Conservation (phyloP, 2,888 invertebrate species). For the Troides helena region DNA sequence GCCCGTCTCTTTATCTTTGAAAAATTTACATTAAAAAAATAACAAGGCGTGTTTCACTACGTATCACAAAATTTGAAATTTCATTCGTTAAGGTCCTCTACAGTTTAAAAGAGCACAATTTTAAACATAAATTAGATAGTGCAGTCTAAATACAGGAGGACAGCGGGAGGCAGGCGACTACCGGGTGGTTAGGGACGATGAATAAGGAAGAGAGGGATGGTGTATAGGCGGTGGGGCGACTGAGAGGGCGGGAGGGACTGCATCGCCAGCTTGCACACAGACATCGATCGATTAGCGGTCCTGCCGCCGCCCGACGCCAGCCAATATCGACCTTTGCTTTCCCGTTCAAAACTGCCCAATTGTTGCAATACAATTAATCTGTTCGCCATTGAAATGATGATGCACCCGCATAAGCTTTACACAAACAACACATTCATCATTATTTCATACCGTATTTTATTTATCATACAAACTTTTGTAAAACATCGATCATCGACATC, state of each 20-base stretch:
- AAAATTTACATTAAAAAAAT: too few relatives aligned
- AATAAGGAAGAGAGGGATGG: slow-evolving; percentile 73
- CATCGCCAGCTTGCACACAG: slow-evolving; percentile 60
- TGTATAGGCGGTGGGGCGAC: slow-evolving; percentile 50
- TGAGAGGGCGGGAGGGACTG: slow-evolving; percentile 58
- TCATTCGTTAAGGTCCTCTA: slow-evolving; percentile 51
- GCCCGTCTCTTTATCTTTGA: too few relatives aligned
- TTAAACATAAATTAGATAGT: slow-evolving; percentile 78
- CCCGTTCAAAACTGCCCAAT: slow-evolving; percentile 62
- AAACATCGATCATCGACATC: too few relatives aligned
- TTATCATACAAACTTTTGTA: too few relatives aligned
- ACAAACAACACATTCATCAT: neutral
- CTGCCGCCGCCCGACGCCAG: slow-evolving; percentile 56
- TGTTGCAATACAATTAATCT: slow-evolving; percentile 30
- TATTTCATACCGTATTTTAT: too few relatives aligned
- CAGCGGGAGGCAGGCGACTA: slow-evolving; percentile 68
- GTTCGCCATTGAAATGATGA: slow-evolving; percentile 20
- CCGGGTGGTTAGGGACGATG: slow-evolving; percentile 76
- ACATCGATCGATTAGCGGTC: slow-evolving; percentile 76
- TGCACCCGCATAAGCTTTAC: slow-evolving; percentile 1
- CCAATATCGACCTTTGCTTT: slow-evolving; percentile 70
- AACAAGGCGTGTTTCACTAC: neutral
- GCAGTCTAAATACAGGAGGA: slow-evolving; percentile 77
- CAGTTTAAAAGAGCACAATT: slow-evolving; percentile 68
- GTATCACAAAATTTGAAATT: slow-evolving; percentile 33